Conservation (phyloP, 2,888 invertebrate species). For the Ennomos fuscantarius region DNA sequence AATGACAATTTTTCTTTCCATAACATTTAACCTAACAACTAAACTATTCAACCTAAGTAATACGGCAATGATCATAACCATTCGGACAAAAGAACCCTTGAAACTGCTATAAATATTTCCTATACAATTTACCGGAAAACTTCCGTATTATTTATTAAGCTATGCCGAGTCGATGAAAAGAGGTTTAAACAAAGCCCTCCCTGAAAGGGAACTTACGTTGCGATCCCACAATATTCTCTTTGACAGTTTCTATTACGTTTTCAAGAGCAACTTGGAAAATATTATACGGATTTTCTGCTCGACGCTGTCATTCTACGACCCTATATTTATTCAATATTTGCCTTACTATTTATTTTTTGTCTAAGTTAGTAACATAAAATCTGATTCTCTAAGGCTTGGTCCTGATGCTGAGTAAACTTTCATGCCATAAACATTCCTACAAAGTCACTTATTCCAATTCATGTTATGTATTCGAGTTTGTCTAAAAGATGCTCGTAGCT, state of each 20-base stretch:
- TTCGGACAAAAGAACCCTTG: conserved; percentile 38
- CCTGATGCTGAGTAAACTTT: too few relatives aligned
- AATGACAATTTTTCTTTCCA: conserved; percentile 31
- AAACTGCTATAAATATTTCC: conserved; percentile 52
- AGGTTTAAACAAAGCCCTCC: conserved; percentile 57
- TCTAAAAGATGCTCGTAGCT: not conserved
- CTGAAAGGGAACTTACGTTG: conserved; percentile 57
- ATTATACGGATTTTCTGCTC: conserved; percentile 4
- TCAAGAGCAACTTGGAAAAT: conserved; percentile 36
- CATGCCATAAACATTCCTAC: too few relatives aligned
- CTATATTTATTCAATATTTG: too few relatives aligned
- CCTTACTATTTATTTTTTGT: too few relatives aligned
- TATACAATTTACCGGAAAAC: conserved; percentile 44
- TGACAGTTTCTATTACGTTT: conserved; percentile 47
- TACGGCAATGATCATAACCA: conserved; percentile 39
- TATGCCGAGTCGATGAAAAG: conserved; percentile 50
- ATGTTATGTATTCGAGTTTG: not conserved
- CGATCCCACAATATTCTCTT: conserved; percentile 52
- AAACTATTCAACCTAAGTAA: too few relatives aligned
- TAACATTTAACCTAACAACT: conserved; percentile 37
- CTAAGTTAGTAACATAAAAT: too few relatives aligned
- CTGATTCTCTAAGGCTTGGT: too few relatives aligned
- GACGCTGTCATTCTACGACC: too few relatives aligned
- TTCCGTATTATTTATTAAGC: conserved; percentile 59
- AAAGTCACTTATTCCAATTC: not conserved